Percentiles rank a stretch among this genome's conserved stretches.
These are phyloP conservation scores for Cheilosia grossa DNA, from an alignment of 2,888 invertebrate species.

Conservation along the genomic window DNA sequence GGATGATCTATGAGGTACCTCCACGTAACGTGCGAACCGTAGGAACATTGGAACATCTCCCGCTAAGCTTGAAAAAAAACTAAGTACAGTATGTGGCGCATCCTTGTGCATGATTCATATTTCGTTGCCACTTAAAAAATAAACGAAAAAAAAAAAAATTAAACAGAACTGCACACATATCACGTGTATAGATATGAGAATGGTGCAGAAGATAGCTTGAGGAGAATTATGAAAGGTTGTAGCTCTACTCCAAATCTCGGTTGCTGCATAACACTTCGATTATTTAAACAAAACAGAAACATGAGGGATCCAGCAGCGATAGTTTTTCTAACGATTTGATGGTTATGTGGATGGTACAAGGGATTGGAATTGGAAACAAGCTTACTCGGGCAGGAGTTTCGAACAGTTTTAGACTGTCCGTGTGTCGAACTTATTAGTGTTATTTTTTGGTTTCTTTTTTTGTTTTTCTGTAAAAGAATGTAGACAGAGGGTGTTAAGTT, in stretches of 20 bases:
- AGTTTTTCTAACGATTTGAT: background rate
- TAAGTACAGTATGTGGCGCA: constrained; percentile 26
- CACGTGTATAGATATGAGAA: background rate
- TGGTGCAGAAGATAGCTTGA: background rate
- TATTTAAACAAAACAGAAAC: constrained; percentile 32
- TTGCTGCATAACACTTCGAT: constrained; percentile 15
- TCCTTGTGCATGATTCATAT: constrained; percentile 54
- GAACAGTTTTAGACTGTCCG: too few species aligned
- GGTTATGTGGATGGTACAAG: too few species aligned
- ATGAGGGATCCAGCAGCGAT: background rate
- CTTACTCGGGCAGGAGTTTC: too few species aligned
- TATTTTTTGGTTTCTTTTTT: too few species aligned
- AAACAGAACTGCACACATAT: constrained; percentile 13
- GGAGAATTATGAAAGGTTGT: constrained; percentile 17
- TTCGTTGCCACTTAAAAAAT: constrained; percentile 39
- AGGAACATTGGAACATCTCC: constrained; percentile 12
- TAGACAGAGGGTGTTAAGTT: too few species aligned
- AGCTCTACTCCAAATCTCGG: background rate
- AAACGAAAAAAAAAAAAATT: background rate
- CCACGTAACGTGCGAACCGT: constrained; percentile 29
- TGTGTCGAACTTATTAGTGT: too few species aligned
- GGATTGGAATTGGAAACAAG: too few species aligned
- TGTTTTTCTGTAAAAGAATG: too few species aligned
- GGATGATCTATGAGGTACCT: constrained; percentile 51
- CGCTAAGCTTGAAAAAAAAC: constrained; percentile 30